Percentiles rank a stretch among this genome's conserved stretches.
These are phyloP conservation scores for Cettia cetti DNA, from an alignment of 2,113 vertebrate species.

Conservation along the genomic window DNA sequence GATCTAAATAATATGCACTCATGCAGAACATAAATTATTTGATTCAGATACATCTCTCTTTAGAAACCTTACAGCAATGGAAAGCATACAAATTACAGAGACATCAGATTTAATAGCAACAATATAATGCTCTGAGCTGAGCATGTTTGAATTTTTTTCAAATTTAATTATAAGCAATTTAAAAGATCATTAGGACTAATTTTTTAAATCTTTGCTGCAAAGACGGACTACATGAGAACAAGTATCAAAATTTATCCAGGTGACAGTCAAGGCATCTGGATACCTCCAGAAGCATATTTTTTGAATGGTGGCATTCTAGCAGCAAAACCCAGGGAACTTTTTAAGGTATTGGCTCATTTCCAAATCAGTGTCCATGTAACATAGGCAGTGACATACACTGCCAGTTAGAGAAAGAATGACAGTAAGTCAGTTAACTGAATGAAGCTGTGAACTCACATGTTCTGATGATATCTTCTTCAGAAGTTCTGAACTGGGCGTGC, in stretches of 20 bases:
- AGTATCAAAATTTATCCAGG: neutral
- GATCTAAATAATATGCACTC: neutral
- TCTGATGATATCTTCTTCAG: constrained; percentile 96
- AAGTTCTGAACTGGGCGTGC: constrained; percentile 91
- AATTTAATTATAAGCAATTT: neutral
- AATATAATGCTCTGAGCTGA: neutral
- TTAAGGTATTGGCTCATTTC: neutral
- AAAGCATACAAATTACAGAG: neutral
- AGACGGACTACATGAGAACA: neutral
- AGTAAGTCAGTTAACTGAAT: neutral
- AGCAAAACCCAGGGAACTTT: neutral
- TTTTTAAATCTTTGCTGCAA: neutral
- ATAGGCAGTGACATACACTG: neutral
- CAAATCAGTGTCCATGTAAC: neutral
- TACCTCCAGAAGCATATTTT: neutral
- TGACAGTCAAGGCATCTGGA: neutral
- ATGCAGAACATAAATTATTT: neutral
- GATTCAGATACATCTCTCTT: neutral
- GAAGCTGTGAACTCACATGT: constrained; percentile 78
- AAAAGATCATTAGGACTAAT: neutral
- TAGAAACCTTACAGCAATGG: neutral
- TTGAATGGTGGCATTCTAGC: neutral
- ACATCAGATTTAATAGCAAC: neutral
- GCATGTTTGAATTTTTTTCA: neutral
- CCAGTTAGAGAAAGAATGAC: neutral